These are phyloP conservation scores for Nycticorax nycticorax DNA, from an alignment of 2,113 vertebrate species.

Conservation along the genomic window DNA sequence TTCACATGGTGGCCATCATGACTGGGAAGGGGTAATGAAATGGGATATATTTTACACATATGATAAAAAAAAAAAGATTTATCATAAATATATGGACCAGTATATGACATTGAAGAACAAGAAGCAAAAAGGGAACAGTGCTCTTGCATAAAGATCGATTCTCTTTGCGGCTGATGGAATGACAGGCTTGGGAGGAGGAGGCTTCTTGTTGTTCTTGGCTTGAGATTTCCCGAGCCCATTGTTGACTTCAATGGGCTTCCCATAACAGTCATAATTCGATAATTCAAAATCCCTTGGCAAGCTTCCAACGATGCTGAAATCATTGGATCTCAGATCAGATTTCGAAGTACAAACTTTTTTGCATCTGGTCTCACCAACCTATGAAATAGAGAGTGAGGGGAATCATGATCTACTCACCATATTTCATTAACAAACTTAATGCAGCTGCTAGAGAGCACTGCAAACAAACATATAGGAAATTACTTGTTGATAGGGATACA, in stretches of 20 bases:
- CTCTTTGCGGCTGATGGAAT: conserved; percentile 96
- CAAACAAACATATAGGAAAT: conserved; percentile 53
- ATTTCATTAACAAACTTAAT: conserved; percentile 20
- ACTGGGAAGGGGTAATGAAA: conserved; percentile 58
- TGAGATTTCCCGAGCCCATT: conserved; percentile 84
- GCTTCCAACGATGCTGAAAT: conserved; percentile 99
- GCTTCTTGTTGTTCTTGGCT: conserved; percentile 92
- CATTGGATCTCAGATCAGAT: conserved; percentile 95
- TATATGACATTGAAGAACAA: conserved; percentile 99
- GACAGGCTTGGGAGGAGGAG: conserved; percentile 92
- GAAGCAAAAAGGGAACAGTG: conserved; percentile 97
- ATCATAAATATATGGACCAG: conserved; percentile 98
- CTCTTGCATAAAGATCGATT: conserved; percentile 93
- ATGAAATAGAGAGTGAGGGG: conserved; percentile 51
- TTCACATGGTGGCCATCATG: conserved; percentile 71
- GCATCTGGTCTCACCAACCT: conserved; percentile 96
- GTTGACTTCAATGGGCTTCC: conserved; percentile 92
- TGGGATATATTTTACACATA: conserved; percentile 60
- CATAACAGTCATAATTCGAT: conserved; percentile 99
- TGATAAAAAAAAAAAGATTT: conserved; percentile 35
- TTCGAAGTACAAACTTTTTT: conserved; percentile 99
- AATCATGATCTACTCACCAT: not conserved
- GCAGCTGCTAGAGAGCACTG: conserved; percentile 24
- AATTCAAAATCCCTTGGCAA: conserved; percentile 98
- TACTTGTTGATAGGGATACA: conserved; percentile 31